Evolutionary conservation across 1,140 invertebrate genomes (phyloP).

Genomic region (Stegodyphus dumicola): DNA sequence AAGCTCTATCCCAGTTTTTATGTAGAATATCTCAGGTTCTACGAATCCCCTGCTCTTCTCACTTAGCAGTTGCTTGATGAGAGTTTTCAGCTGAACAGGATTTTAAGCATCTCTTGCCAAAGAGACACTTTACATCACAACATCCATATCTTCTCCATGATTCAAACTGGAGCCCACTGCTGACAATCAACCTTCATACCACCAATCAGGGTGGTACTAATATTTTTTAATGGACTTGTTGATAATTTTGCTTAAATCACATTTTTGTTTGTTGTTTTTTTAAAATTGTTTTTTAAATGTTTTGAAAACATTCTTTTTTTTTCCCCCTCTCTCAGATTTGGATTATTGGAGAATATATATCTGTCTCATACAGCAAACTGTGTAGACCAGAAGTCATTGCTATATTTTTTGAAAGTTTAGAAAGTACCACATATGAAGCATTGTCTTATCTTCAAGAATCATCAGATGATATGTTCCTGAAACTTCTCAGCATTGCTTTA

Average conservation of each 20-base stretch:
- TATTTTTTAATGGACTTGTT: background rate
- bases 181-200: background rate
- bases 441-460: constrained; percentile 23
- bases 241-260: background rate
- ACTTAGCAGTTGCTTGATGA: too few species aligned
- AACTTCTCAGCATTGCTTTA: constrained; percentile 35
- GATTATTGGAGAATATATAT: constrained; percentile 52
- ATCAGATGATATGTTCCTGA: constrained; percentile 35
- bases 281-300: too few species aligned
- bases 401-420: constrained; percentile 52
- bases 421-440: constrained; percentile 48
- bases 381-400: constrained; percentile 49
- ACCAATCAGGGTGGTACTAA: background rate
- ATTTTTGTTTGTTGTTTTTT: background rate
- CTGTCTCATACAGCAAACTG: constrained; percentile 29
- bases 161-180: too few species aligned
- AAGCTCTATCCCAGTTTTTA: too few species aligned
- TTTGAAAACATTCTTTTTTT: background rate
- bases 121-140: too few species aligned
- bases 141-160: too few species aligned
- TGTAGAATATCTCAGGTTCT: too few species aligned
- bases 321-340: constrained; percentile 37
- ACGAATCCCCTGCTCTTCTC: too few species aligned
- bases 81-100: too few species aligned
- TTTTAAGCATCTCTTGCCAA: too few species aligned